Conservation (phyloP, 2,888 invertebrate species). For the Eledone cirrhosa region DNA sequence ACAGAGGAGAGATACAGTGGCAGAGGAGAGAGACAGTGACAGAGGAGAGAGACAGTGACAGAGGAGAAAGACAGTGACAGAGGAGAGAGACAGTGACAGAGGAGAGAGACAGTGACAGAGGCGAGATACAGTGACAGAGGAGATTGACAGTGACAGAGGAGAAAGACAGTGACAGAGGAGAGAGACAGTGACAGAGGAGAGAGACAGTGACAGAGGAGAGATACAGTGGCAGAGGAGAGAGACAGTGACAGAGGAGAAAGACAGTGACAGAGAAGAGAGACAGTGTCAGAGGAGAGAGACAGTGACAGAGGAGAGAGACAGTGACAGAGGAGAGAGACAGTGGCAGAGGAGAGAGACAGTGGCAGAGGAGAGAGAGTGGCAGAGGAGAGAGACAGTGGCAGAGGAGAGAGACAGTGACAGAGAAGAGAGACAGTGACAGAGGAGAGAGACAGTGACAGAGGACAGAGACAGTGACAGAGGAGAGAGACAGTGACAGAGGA, state of each 20-base stretch:
- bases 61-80: too few relatives aligned
- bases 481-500: too few relatives aligned
- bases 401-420: not conserved
- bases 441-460: not conserved
- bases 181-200: not conserved
- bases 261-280: not conserved
- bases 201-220: not conserved
- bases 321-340: not conserved
- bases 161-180: not conserved
- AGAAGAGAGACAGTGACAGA: not conserved
- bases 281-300: too few relatives aligned
- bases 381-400: not conserved
- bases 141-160: not conserved
- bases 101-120: not conserved
- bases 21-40: not conserved
- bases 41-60: too few relatives aligned
- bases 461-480: not conserved
- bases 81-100: too few relatives aligned
- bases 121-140: not conserved
- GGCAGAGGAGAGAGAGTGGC: conserved; percentile 20
- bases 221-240: not conserved
- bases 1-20: too few relatives aligned
- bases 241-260: not conserved
- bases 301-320: not conserved
- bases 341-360: conserved; percentile 72